phyloP scores from a whole-genome alignment of 2,888 invertebrate genomes.

The Oscheius sp. region DNA sequence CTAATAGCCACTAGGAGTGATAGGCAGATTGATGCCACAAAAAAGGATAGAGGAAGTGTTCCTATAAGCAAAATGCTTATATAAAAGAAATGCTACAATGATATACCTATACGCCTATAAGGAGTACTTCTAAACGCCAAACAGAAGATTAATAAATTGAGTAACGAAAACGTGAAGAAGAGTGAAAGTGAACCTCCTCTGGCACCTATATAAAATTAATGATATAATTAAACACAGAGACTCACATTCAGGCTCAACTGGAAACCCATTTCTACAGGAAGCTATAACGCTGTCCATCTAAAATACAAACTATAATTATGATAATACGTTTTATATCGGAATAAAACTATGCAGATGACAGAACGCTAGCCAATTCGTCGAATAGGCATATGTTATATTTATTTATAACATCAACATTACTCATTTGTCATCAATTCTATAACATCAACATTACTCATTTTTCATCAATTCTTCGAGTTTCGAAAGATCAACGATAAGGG shows the following conservation, averaged over 20 bases:
- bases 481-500: conserved; percentile 13
- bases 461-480: neutral
- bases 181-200: conserved; percentile 43
- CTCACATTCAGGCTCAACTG: conserved; percentile 29
- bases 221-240: no score
- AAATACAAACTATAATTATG: neutral
- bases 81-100: conserved; percentile 6
- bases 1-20: conserved; percentile 43
- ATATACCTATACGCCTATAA: conserved; percentile 41
- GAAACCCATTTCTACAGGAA: conserved; percentile 37
- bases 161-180: conserved; percentile 46
- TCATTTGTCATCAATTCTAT: neutral
- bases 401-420: neutral
- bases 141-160: conserved; percentile 46
- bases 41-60: conserved; percentile 43
- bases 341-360: no score
- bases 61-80: neutral
- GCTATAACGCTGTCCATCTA: conserved; percentile 28
- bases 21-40: conserved; percentile 35
- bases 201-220: conserved; percentile 20
- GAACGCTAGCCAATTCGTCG: no score
- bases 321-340: no score
- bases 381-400: no score
- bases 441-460: neutral
- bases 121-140: conserved; percentile 42